Evolutionary conservation across 53 echinoderm and acorn worm genomes (phyloP), one percentile per base, ranked within the genome.

Genomic region (Paelopatides confundens): DNA sequence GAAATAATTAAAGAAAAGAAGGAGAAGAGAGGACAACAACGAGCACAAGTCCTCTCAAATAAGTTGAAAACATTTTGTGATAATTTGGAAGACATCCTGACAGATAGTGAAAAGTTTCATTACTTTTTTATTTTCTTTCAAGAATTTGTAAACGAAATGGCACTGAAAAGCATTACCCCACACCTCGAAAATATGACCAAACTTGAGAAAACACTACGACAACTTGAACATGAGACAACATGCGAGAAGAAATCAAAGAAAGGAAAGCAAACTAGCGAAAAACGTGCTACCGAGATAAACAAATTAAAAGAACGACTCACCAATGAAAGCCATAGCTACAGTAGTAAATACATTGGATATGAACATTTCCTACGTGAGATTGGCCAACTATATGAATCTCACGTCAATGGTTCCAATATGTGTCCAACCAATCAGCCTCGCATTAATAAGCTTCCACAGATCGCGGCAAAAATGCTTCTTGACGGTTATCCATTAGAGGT

Each of bases 311-410:
- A 47, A 8, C 34, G 10, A 39, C 39, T 74, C 29, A 26, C 38
- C 40, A 40, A 28, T 17, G 74, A 74, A 26, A 74, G 74, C 24
- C 43, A 40, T 39, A 46, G 21, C 21, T 74, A 74, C 74, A 74
- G 74, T 35, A 74, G 27, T 11, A 74, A 74, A 24, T 74, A 74
- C 47, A 46, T 74, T 46, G 74, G 74, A 21, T 74, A 46, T 40
- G 74, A 74, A 46, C 74, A 74, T 18, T 74, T 74, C 37, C 23
- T 74, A 18, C 74, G 74, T 33, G 74, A 74, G 34, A 9, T 74
- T 74, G 74, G 74, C 24, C 74, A 74, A 36, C 46, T 27, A 27
- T 74, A 26, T 74, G 74, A 74, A 29, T 39, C 74, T 21, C 18
- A 21, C 6, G 35, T 36, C 26, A 58, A 58, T 58, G 58, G 58